phyloP scores from a whole-genome alignment of 1,140 invertebrate species.

The Zaprionus capensis region DNA sequence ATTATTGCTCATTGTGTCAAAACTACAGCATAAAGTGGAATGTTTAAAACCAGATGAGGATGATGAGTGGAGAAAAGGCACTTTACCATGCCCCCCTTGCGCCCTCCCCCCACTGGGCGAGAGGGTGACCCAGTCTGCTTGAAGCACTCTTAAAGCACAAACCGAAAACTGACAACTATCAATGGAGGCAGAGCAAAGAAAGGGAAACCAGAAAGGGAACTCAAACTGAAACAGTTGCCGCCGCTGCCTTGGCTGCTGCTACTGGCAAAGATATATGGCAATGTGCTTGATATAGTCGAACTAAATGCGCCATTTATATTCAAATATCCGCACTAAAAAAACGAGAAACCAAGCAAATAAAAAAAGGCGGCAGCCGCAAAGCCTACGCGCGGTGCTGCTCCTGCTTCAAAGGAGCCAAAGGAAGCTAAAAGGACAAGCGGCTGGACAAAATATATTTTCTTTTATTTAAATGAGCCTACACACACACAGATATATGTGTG shows the following conservation, averaged over 20 bases:
- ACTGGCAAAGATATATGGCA: conserved; percentile 75
- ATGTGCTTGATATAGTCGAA: conserved; percentile 81
- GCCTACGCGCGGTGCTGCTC: conserved; percentile 29
- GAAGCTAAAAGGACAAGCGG: conserved; percentile 45
- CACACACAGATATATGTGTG: conserved; percentile 11
- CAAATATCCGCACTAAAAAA: conserved; percentile 83
- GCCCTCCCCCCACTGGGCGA: no score
- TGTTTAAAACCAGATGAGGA: conserved; percentile 77
- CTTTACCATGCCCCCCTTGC: not conserved
- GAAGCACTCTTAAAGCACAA: conserved; percentile 33
- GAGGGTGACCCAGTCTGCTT: not conserved
- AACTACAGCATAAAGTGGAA: conserved; percentile 82
- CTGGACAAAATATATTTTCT: conserved; percentile 73
- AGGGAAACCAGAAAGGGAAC: conserved; percentile 4
- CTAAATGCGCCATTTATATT: conserved; percentile 82
- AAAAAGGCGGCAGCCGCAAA: conserved; percentile 50
- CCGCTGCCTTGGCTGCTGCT: conserved; percentile 42
- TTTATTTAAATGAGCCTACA: conserved; percentile 77
- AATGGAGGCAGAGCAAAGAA: conserved; percentile 43
- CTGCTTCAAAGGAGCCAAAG: conserved; percentile 52
- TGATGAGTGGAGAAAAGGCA: conserved; percentile 47
- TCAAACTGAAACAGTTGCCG: conserved; percentile 41
- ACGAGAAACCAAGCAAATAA: conserved; percentile 66
- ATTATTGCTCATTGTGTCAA: conserved; percentile 83
- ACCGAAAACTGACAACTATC: conserved; percentile 59